Conservation (phyloP, 2,888 invertebrate genomes). For the Heliconius aoede region DNA sequence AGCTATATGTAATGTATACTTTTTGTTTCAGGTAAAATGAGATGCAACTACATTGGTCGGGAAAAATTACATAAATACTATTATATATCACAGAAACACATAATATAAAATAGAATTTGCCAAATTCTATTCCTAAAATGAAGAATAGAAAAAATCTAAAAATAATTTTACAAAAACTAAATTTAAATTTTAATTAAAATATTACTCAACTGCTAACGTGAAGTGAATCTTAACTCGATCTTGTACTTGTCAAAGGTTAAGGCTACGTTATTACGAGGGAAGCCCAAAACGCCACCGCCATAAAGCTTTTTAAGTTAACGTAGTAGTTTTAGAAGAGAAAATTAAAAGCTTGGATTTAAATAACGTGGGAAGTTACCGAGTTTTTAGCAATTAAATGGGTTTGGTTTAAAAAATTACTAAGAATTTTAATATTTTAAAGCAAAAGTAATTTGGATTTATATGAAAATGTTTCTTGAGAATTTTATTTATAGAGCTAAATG, state of each 20-base stretch:
- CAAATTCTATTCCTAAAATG: too few relatives aligned
- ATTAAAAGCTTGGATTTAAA: slow-evolving; percentile 20
- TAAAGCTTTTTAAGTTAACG: slow-evolving; percentile 17
- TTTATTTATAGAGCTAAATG: neutral
- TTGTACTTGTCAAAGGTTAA: slow-evolving; percentile 23
- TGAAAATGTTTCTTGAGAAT: neutral
- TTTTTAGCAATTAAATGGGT: slow-evolving; percentile 11
- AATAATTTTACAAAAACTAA: neutral
- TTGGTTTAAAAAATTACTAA: slow-evolving; percentile 1
- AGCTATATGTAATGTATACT: neutral
- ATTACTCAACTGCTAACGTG: neutral
- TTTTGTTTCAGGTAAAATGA: neutral
- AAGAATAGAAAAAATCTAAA: too few relatives aligned
- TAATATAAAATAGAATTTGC: neutral
- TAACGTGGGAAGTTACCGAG: slow-evolving; percentile 3
- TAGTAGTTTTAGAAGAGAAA: neutral
- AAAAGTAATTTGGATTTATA: neutral
- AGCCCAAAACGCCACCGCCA: neutral
- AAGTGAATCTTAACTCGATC: neutral
- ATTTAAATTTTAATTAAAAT: slow-evolving; percentile 3
- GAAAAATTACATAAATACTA: neutral
- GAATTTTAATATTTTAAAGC: neutral
- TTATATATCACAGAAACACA: neutral
- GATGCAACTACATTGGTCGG: neutral
- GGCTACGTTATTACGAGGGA: slow-evolving; percentile 19